Evolutionary conservation across 2,797 vertebrate genomes (phyloP).

Genomic region (Parauchenoglanis punctatus): DNA sequence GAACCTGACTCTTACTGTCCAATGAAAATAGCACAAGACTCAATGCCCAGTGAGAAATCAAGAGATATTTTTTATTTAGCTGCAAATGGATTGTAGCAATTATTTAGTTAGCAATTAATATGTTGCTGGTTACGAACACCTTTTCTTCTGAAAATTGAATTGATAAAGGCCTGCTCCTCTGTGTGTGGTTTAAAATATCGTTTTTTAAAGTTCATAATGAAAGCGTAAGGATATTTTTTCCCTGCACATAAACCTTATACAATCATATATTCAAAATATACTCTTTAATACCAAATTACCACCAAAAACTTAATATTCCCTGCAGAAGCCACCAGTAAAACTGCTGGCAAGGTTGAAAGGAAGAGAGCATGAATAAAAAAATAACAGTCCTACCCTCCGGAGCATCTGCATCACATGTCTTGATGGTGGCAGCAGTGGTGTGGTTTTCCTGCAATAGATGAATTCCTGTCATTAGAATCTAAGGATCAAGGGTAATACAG

Average conservation of each 20-base stretch:
- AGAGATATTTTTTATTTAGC: background rate
- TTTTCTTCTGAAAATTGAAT: background rate
- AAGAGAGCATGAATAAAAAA: background rate
- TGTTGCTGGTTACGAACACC: background rate
- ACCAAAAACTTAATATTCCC: background rate
- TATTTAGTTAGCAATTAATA: background rate
- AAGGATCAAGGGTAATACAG: conserved; percentile 33
- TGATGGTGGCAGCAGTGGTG: conserved; percentile 75
- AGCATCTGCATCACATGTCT: conserved; percentile 89
- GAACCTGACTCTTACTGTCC: background rate
- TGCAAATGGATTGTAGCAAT: background rate
- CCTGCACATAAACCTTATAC: background rate
- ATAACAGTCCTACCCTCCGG: conserved; percentile 84
- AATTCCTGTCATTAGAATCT: conserved; percentile 75
- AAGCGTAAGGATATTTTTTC: background rate
- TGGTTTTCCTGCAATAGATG: conserved; percentile 73
- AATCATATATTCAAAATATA: conserved; percentile 22
- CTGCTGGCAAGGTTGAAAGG: background rate
- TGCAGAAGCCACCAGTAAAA: background rate
- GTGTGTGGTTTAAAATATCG: background rate
- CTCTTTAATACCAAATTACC: conserved; percentile 12
- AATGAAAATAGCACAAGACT: background rate
- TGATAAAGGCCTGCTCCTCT: background rate
- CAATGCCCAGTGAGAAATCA: background rate
- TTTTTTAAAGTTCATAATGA: background rate